A percentile compares a stretch with the other conserved stretches of the same genome.
Evolutionary conservation across 2,797 vertebrate genomes (phyloP).

Genomic region (Gymnothorax reevesii): DNA sequence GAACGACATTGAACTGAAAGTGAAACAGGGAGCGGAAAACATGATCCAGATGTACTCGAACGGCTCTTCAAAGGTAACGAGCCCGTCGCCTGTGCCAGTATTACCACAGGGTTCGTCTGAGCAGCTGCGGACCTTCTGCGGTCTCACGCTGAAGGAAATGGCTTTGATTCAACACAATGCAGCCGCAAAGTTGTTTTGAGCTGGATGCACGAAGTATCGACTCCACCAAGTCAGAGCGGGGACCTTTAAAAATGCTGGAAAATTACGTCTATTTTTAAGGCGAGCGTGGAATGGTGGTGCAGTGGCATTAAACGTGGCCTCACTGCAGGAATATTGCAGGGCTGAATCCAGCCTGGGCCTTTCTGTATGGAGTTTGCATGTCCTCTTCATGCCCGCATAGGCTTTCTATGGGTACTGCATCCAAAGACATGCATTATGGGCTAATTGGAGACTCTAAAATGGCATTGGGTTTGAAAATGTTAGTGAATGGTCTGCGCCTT

Average conservation of each 20-base stretch:
- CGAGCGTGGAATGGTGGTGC: background rate
- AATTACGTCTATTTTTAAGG: background rate
- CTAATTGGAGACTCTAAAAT: no score
- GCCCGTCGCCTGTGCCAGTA: background rate
- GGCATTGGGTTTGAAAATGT: no score
- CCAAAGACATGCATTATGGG: no score
- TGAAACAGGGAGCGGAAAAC: conserved; percentile 87
- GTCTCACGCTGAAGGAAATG: background rate
- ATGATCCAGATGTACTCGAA: conserved; percentile 92
- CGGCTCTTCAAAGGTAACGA: conserved; percentile 83
- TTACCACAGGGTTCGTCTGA: background rate
- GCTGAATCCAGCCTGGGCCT: no score
- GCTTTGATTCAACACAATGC: background rate
- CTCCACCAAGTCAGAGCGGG: background rate
- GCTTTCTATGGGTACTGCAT: no score
- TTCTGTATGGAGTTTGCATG: no score
- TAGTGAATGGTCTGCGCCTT: no score
- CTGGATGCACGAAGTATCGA: background rate
- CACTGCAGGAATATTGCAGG: no score
- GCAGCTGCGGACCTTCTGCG: background rate
- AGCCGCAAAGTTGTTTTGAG: background rate
- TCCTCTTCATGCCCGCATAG: no score
- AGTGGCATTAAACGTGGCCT: no score
- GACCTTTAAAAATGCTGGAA: background rate
- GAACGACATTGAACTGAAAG: conserved; percentile 86